phyloP scores from a whole-genome alignment of 92 coral and sea anemone genomes.

The Epizoanthus rinbou region DNA sequence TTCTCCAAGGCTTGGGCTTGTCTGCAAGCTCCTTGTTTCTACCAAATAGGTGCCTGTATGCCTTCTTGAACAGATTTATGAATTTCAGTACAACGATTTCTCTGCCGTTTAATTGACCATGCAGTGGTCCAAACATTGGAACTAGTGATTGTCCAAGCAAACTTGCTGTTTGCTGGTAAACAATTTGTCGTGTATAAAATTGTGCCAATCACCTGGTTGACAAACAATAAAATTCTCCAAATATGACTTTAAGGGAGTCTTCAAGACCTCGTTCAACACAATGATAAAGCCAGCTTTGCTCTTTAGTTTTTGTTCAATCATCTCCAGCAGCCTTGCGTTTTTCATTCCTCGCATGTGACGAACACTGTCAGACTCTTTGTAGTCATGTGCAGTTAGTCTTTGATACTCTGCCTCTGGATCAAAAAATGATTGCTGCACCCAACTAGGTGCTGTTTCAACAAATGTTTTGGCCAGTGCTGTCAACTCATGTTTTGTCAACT shows the following conservation, averaged over 20 bases:
- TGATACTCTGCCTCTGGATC: slow-evolving; percentile 46
- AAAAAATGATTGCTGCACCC: slow-evolving; percentile 48
- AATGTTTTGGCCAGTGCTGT: slow-evolving; percentile 13
- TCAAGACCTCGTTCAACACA: background rate
- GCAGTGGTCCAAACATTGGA: slow-evolving; percentile 40
- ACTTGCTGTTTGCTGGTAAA: background rate
- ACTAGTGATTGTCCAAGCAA: slow-evolving; percentile 12
- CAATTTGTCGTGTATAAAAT: slow-evolving; percentile 47
- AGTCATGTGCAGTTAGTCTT: slow-evolving; percentile 30
- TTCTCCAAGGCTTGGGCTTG: slow-evolving; percentile 55
- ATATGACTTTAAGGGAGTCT: slow-evolving; percentile 15
- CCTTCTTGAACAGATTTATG: slow-evolving; percentile 39
- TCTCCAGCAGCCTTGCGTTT: slow-evolving; percentile 27
- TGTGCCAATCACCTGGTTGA: slow-evolving; percentile 61
- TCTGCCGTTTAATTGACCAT: slow-evolving; percentile 32
- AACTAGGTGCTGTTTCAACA: slow-evolving; percentile 21
- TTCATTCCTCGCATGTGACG: slow-evolving; percentile 23
- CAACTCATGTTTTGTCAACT: too few relatives aligned
- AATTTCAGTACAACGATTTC: slow-evolving; percentile 34
- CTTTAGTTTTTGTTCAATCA: slow-evolving; percentile 30
- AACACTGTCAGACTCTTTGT: background rate
- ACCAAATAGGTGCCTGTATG: slow-evolving; percentile 36
- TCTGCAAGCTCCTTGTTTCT: slow-evolving; percentile 36
- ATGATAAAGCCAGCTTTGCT: slow-evolving; percentile 28
- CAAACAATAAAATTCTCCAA: slow-evolving; percentile 34